Evolutionary conservation across 2,113 vertebrate genomes (phyloP).

Genomic region (Ramphastos sulfuratus): DNA sequence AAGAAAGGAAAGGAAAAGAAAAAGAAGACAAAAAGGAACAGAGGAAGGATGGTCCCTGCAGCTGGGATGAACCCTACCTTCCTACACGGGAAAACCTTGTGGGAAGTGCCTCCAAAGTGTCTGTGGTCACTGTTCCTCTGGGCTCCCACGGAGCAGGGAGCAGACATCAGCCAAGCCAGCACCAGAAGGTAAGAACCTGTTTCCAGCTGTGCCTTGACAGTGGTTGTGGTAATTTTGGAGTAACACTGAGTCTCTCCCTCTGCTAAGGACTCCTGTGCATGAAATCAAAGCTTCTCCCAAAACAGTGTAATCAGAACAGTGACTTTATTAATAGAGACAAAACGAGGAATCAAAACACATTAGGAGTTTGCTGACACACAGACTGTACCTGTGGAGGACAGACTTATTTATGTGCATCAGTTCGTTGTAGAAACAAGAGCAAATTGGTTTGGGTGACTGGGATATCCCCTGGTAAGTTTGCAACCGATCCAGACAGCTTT

Average conservation of each 20-base stretch:
- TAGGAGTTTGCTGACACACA: background rate
- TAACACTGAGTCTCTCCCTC: background rate
- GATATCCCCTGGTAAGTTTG: constrained; percentile 61
- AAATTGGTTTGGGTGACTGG: background rate
- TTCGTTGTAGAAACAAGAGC: constrained; percentile 21
- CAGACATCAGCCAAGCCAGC: fast-evolving
- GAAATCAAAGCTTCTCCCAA: background rate
- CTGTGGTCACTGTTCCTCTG: background rate
- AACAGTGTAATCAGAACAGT: constrained; percentile 4
- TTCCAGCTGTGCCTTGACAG: background rate
- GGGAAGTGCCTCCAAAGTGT: background rate
- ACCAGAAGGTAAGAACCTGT: background rate
- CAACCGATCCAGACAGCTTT: constrained; percentile 1
- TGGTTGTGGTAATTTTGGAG: background rate
- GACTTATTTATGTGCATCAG: constrained; percentile 8
- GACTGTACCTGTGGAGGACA: background rate
- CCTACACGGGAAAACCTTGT: background rate
- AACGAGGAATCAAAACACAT: constrained; percentile 13
- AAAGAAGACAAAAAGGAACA: background rate
- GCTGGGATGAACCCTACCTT: fast-evolving
- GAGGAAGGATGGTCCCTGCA: background rate
- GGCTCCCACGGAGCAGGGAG: background rate
- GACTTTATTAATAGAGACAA: constrained; percentile 61
- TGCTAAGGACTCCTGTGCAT: fast-evolving
- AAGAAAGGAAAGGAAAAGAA: background rate